A percentile compares a stretch with the other conserved stretches of the same genome.
phyloP scores from a whole-genome alignment of 2,113 vertebrate species.

The Colinus virginianus region DNA sequence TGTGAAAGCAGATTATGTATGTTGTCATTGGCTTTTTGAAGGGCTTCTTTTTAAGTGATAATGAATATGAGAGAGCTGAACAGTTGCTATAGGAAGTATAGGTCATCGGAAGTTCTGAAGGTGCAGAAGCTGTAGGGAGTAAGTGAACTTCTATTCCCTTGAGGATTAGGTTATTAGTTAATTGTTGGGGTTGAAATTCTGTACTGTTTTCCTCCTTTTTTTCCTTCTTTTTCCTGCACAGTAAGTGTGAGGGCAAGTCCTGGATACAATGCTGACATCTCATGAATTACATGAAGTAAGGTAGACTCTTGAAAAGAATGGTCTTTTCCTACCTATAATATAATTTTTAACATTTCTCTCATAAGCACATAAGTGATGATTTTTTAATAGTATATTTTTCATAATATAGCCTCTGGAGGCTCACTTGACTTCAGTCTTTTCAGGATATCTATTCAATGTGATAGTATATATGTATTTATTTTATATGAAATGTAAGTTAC shows the following conservation, averaged over 20 bases:
- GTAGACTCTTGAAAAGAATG: not conserved
- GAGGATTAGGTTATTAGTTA: not conserved
- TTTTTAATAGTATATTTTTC: not conserved
- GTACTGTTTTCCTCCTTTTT: not conserved
- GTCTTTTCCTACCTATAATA: not conserved
- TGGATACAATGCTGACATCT: not conserved
- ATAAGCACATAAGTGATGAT: not conserved
- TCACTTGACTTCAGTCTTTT: not conserved
- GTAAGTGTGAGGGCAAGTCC: not conserved
- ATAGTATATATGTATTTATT: not conserved
- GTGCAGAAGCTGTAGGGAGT: accelerated
- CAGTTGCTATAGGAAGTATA: not conserved
- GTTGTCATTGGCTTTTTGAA: not conserved
- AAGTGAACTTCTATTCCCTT: not conserved
- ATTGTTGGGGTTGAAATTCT: not conserved
- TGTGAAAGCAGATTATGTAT: not conserved
- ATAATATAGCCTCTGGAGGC: not conserved
- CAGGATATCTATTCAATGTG: not conserved
- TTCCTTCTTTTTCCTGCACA: not conserved
- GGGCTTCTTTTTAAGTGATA: not conserved
- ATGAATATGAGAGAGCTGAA: not conserved
- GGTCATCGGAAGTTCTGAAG: not conserved
- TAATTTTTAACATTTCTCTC: not conserved
- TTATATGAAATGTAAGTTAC: not conserved
- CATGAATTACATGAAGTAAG: not conserved